A percentile compares a stretch with the other conserved stretches of the same genome.
Conservation (phyloP, 2,797 vertebrate species). For the Chaetodon trifasciatus region DNA sequence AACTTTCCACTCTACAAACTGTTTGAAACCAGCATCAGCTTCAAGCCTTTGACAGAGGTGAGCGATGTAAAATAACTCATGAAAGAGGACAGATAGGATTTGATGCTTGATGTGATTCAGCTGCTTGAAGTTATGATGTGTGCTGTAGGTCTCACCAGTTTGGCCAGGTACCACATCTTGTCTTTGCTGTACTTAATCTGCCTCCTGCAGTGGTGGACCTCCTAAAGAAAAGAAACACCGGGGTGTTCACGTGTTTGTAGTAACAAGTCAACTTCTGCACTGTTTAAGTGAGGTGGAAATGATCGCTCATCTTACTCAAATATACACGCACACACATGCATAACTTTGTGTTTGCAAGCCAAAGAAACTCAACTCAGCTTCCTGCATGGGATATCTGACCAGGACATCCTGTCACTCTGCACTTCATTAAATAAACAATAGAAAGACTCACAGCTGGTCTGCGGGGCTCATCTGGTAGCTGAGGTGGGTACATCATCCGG, state of each 20-base stretch:
- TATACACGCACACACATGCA: fast-evolving
- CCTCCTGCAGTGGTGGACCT: slow-evolving; percentile 92
- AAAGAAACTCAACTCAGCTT: background rate
- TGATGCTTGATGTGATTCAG: background rate
- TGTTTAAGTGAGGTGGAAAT: too few species aligned
- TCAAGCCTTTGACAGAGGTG: background rate
- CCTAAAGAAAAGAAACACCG: slow-evolving; percentile 79
- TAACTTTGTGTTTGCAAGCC: background rate
- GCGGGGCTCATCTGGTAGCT: slow-evolving; percentile 89
- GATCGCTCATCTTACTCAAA: background rate
- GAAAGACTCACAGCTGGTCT: slow-evolving; percentile 91
- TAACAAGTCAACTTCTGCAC: background rate
- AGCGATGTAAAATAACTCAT: too few species aligned
- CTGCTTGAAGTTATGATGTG: background rate
- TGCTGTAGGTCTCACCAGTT: slow-evolving; percentile 88
- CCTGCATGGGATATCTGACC: background rate
- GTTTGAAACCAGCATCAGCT: background rate
- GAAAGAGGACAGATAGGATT: background rate
- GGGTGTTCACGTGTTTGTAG: background rate
- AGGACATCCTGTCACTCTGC: background rate
- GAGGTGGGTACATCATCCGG: slow-evolving; percentile 88
- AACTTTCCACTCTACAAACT: background rate
- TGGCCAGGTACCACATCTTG: slow-evolving; percentile 99
- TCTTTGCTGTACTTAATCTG: slow-evolving; percentile 98
- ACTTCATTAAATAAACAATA: too few species aligned